Evolutionary conservation across 2,113 vertebrate species (phyloP).

Genomic region (Callionymus lyra): DNA sequence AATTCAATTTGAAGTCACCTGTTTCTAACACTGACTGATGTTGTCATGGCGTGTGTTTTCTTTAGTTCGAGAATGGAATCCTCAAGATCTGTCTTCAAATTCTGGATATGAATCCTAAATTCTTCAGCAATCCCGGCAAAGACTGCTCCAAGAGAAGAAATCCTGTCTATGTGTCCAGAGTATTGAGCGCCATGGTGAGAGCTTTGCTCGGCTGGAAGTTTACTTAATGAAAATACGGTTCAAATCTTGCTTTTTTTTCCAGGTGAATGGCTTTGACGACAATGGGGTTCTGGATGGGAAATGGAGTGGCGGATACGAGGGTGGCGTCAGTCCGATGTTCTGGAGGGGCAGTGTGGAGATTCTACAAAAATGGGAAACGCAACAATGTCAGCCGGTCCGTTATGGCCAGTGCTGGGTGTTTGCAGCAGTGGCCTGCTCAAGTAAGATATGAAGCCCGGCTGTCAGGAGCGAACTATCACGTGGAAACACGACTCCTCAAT

Average conservation of each 20-base stretch:
- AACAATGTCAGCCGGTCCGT: slow-evolving; percentile 74
- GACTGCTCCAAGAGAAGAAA: slow-evolving; percentile 75
- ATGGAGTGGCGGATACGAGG: slow-evolving; percentile 71
- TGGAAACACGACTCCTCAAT: not conserved
- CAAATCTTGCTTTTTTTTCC: not conserved
- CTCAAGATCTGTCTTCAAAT: slow-evolving; percentile 75
- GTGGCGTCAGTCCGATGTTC: slow-evolving; percentile 76
- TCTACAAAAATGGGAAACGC: slow-evolving; percentile 71
- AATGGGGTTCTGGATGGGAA: slow-evolving; percentile 76
- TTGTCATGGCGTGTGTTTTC: not conserved
- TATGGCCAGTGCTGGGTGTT: slow-evolving; percentile 98
- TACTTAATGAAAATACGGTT: no score
- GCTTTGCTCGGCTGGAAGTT: no score
- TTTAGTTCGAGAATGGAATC: slow-evolving; percentile 80
- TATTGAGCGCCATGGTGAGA: slow-evolving; percentile 83
- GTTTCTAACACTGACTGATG: no score
- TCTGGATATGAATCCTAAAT: slow-evolving; percentile 82
- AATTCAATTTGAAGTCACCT: no score
- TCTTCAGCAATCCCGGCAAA: slow-evolving; percentile 58
- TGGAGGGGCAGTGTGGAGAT: slow-evolving; percentile 91
- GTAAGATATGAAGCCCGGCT: slow-evolving; percentile 58
- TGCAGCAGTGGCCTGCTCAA: slow-evolving; percentile 83
- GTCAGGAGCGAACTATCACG: slow-evolving; percentile 16
- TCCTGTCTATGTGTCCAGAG: slow-evolving; percentile 77
- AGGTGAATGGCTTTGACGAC: slow-evolving; percentile 92